These are phyloP conservation scores for Panagrolaimus sp. DNA, from an alignment of 1,140 invertebrate species.

Conservation along the genomic window DNA sequence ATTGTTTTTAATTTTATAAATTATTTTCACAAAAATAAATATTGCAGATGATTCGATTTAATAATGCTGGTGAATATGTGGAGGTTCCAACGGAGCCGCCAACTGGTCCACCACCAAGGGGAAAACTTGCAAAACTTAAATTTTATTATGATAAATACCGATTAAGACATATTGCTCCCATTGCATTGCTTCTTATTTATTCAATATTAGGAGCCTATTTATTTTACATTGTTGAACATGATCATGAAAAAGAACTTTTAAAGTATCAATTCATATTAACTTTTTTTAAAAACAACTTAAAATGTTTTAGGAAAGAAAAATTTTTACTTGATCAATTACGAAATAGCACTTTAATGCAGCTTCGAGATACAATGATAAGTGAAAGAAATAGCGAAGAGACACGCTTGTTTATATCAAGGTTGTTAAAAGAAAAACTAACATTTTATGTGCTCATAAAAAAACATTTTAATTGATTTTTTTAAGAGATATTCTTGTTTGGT, in stretches of 20 bases:
- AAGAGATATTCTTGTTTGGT: constrained; percentile 47
- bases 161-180: constrained; percentile 48
- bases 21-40: not conserved
- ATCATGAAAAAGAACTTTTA: constrained; percentile 43
- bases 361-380: constrained; percentile 18
- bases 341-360: constrained; percentile 29
- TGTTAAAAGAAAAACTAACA: no score
- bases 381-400: constrained; percentile 15
- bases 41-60: constrained; percentile 9
- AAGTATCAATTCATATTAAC: constrained; percentile 23
- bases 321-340: constrained; percentile 26
- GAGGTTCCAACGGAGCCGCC: constrained; percentile 5
- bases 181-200: constrained; percentile 50
- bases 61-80: constrained; percentile 6
- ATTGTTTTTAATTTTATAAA: not conserved
- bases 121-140: constrained; percentile 42
- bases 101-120: not conserved
- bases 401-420: constrained; percentile 9
- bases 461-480: constrained; percentile 20
- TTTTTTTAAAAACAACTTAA: constrained; percentile 6
- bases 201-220: constrained; percentile 51
- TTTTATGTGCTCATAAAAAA: not conserved
- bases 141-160: constrained; percentile 50
- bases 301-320: constrained; percentile 28
- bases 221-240: constrained; percentile 52